These are phyloP conservation scores for Protobothrops mucrosquamatus DNA, from an alignment of 2,113 vertebrate species.

Conservation along the genomic window DNA sequence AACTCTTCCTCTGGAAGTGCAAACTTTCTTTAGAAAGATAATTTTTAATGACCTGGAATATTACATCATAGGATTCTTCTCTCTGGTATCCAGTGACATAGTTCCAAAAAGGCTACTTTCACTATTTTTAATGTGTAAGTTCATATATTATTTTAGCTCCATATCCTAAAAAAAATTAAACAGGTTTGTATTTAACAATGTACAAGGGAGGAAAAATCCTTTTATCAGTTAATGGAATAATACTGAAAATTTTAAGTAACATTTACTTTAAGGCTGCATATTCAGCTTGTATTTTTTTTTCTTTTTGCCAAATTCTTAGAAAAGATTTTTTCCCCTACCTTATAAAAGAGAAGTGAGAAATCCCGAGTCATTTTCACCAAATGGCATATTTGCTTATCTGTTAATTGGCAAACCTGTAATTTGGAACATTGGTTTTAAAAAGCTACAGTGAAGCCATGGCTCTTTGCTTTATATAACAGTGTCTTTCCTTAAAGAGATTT, in stretches of 20 bases:
- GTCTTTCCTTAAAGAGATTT: neutral
- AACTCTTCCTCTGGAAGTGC: neutral
- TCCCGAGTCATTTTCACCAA: slow-evolving; percentile 90
- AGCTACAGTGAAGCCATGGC: neutral
- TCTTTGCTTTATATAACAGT: neutral
- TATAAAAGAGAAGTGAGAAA: slow-evolving; percentile 92
- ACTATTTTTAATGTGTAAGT: neutral
- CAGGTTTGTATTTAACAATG: neutral
- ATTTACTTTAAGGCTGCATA: slow-evolving; percentile 33
- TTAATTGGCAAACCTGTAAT: slow-evolving; percentile 82
- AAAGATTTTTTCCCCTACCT: slow-evolving; percentile 70
- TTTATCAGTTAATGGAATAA: neutral
- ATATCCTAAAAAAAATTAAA: neutral
- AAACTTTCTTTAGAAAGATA: neutral
- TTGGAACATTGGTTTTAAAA: slow-evolving; percentile 2
- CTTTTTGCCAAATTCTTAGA: neutral
- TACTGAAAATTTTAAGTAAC: neutral
- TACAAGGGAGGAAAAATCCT: neutral
- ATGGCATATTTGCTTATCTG: slow-evolving; percentile 72
- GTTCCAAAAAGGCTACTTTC: neutral
- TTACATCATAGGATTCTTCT: no score
- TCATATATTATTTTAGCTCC: neutral
- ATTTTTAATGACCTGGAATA: neutral
- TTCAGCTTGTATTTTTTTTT: neutral
- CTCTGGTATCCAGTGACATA: no score